phyloP scores from a whole-genome alignment of 2,888 invertebrate genomes.

The Troides oblongomaculatus region DNA sequence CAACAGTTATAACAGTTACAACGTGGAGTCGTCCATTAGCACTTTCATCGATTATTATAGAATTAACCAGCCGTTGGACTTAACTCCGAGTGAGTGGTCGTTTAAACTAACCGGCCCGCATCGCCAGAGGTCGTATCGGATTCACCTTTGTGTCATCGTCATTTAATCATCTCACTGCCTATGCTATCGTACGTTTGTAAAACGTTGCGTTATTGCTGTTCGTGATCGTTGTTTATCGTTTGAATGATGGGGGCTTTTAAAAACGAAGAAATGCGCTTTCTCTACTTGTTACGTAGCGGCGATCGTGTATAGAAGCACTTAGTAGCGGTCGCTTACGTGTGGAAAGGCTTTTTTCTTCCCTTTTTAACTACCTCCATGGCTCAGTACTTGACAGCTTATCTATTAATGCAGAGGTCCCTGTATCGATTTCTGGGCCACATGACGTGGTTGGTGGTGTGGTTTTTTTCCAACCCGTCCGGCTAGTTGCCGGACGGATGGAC shows the following conservation, averaged over 20 bases:
- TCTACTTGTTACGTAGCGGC: not conserved
- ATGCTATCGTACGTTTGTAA: slow-evolving; percentile 7
- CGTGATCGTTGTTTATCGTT: slow-evolving; percentile 8
- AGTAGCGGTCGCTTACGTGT: not conserved
- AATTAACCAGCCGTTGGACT: slow-evolving; percentile 6
- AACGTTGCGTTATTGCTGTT: slow-evolving; percentile 1
- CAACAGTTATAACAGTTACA: not conserved
- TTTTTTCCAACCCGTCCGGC: no score
- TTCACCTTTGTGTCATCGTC: slow-evolving; percentile 20
- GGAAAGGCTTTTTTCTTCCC: not conserved
- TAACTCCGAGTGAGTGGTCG: slow-evolving; percentile 17
- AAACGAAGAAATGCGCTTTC: slow-evolving; percentile 19
- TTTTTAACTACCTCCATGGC: not conserved
- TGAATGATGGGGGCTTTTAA: slow-evolving; percentile 11
- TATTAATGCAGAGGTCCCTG: no score
- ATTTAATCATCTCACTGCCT: slow-evolving; percentile 8
- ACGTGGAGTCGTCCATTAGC: not conserved
- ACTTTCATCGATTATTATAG: not conserved
- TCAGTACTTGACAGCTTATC: no score
- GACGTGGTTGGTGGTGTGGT: no score
- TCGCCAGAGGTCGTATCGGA: slow-evolving; percentile 15
- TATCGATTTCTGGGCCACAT: no score
- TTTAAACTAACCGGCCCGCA: slow-evolving; percentile 19
- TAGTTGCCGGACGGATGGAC: no score
- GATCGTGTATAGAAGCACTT: not conserved